Evolutionary conservation across 2,113 vertebrate species (phyloP).

Genomic region (Anas platyrhynchos): DNA sequence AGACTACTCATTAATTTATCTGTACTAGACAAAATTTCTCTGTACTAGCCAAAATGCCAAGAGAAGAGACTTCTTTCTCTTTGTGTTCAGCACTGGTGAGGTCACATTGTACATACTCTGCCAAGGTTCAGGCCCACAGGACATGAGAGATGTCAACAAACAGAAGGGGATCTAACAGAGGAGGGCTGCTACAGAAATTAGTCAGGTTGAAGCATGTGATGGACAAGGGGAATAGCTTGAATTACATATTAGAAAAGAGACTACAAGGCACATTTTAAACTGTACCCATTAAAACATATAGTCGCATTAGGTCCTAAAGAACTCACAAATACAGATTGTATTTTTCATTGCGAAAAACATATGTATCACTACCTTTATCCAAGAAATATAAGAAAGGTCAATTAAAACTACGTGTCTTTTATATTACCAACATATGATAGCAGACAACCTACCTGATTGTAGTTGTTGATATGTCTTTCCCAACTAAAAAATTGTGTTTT

Average conservation of each 20-base stretch:
- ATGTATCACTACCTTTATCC: not conserved
- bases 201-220: not conserved
- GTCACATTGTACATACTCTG: not conserved
- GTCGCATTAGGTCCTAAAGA: not conserved
- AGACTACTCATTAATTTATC: too few relatives aligned
- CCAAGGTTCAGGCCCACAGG: not conserved
- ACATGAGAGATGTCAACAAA: not conserved
- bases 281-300: not conserved
- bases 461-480: conserved; percentile 91
- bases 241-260: not conserved
- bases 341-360: not conserved
- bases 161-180: not conserved
- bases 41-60: not conserved
- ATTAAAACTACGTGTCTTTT: not conserved
- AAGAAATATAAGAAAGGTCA: not conserved
- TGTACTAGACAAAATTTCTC: not conserved
- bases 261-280: not conserved
- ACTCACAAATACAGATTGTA: not conserved
- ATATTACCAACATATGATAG: not conserved
- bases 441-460: conserved; percentile 88
- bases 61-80: not conserved
- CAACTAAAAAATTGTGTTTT: conserved; percentile 87
- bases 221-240: not conserved
- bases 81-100: not conserved
- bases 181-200: not conserved